A percentile compares a stretch with the other conserved stretches of the same genome.
phyloP scores from a whole-genome alignment of 1,140 invertebrate species.

The Drosophila repleta region DNA sequence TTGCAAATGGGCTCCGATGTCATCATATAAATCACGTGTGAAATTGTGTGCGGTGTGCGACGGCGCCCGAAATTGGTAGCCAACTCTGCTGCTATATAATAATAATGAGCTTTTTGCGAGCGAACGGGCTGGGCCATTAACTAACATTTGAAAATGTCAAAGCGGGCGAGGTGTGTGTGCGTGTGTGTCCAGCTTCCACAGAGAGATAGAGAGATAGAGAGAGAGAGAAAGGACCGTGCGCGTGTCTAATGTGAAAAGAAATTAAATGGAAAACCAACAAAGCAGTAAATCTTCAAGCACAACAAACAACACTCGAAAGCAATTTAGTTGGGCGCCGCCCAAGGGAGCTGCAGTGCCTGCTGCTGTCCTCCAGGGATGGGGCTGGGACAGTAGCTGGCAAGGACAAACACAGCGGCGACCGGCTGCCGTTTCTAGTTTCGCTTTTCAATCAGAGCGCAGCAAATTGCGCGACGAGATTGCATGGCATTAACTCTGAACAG shows the following conservation, averaged over 20 bases:
- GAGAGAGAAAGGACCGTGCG: slow-evolving; percentile 11
- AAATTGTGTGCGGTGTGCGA: slow-evolving; percentile 8
- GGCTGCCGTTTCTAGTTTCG: slow-evolving; percentile 10
- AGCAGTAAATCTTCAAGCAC: slow-evolving; percentile 76
- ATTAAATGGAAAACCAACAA: slow-evolving; percentile 72
- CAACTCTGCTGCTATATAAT: slow-evolving; percentile 23
- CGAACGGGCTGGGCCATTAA: slow-evolving; percentile 55
- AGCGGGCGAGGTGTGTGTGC: slow-evolving; percentile 17
- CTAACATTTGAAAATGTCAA: slow-evolving; percentile 77
- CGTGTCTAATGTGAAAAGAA: slow-evolving; percentile 70
- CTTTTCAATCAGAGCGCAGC: slow-evolving; percentile 43
- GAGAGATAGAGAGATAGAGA: no score
- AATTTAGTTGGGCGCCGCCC: slow-evolving; percentile 59
- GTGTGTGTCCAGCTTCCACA: no score
- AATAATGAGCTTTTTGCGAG: slow-evolving; percentile 42
- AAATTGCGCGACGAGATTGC: slow-evolving; percentile 24
- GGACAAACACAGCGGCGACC: slow-evolving; percentile 6
- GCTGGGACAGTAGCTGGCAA: no score
- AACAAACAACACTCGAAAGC: slow-evolving; percentile 77
- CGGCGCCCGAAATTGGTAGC: not conserved
- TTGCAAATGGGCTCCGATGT: slow-evolving; percentile 14
- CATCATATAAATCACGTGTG: slow-evolving; percentile 36
- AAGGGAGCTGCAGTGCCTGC: slow-evolving; percentile 15
- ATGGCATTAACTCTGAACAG: slow-evolving; percentile 6
- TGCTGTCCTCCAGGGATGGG: no score